phyloP scores from a whole-genome alignment of 53 echinoderm and acorn worm genomes.

The Holothuria leucospilota region DNA sequence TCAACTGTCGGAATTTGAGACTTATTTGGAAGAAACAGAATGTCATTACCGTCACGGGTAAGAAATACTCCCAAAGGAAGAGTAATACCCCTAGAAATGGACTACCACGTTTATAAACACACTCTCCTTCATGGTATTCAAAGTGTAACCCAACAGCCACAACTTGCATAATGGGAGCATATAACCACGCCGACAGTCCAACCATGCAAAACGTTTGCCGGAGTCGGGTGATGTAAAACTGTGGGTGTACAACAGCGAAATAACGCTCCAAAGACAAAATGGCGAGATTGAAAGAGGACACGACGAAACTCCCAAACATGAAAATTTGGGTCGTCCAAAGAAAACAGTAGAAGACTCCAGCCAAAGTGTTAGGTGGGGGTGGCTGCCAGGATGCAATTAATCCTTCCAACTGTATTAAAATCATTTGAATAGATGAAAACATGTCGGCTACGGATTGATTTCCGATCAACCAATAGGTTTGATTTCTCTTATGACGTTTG shows the following conservation, averaged over 20 bases:
- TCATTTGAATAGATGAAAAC: slow-evolving; percentile 67
- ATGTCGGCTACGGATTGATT: slow-evolving; percentile 81
- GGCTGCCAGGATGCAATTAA: slow-evolving; percentile 51
- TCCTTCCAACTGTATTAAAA: slow-evolving; percentile 55
- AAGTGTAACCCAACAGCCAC: slow-evolving; percentile 71
- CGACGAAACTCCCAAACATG: slow-evolving; percentile 79
- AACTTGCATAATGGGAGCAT: slow-evolving; percentile 73
- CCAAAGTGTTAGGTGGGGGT: slow-evolving; percentile 17
- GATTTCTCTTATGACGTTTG: slow-evolving; percentile 58
- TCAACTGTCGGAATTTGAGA: slow-evolving; percentile 60
- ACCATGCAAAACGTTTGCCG: slow-evolving; percentile 59
- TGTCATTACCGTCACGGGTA: slow-evolving; percentile 72
- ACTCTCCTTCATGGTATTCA: slow-evolving; percentile 44
- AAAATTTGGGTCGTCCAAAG: slow-evolving; percentile 84
- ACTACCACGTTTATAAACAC: slow-evolving; percentile 52
- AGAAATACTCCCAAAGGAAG: slow-evolving; percentile 74
- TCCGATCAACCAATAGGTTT: slow-evolving; percentile 78
- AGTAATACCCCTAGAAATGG: slow-evolving; percentile 62
- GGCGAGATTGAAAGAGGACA: slow-evolving; percentile 81
- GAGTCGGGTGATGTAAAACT: slow-evolving; percentile 52
- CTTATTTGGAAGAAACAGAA: slow-evolving; percentile 63
- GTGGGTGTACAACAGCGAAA: slow-evolving; percentile 77
- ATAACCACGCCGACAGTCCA: slow-evolving; percentile 70
- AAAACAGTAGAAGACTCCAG: slow-evolving; percentile 73
- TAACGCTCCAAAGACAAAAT: slow-evolving; percentile 83